Percentiles rank a stretch among this genome's conserved stretches.
phyloP scores from a whole-genome alignment of 2,888 invertebrate genomes.

The Tinea pellionella region DNA sequence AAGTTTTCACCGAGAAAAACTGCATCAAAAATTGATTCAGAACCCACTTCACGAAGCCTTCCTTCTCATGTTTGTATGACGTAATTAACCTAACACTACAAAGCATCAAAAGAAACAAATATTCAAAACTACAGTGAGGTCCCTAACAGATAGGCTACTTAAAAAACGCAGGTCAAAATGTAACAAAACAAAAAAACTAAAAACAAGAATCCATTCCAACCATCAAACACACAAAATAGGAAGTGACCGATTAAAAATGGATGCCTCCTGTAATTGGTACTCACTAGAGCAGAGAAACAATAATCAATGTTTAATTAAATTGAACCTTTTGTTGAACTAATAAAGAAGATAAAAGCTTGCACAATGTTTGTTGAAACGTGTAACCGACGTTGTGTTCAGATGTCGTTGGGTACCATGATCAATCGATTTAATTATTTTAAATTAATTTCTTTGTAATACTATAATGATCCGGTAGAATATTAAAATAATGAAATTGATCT shows the following conservation, averaged over 20 bases:
- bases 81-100: too few relatives aligned
- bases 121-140: too few relatives aligned
- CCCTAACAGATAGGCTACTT: not conserved
- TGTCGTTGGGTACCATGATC: not conserved
- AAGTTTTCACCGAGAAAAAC: too few relatives aligned
- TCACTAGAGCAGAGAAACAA: not conserved
- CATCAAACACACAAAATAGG: conserved; percentile 11
- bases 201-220: not conserved
- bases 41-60: too few relatives aligned
- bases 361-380: not conserved
- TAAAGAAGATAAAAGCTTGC: not conserved
- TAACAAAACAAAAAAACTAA: not conserved
- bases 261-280: conserved; percentile 10
- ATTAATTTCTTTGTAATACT: not conserved
- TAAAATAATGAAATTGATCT: too few relatives aligned
- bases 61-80: too few relatives aligned
- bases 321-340: not conserved
- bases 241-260: conserved; percentile 12
- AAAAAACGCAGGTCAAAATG: not conserved
- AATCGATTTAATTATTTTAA: not conserved
- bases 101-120: too few relatives aligned
- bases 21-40: too few relatives aligned
- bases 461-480: too few relatives aligned
- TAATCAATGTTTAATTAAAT: not conserved
- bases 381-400: not conserved